Evolutionary conservation across 2,888 invertebrate genomes (phyloP), one percentile per base, ranked within the genome.

Genomic region (Morpho helenor): DNA sequence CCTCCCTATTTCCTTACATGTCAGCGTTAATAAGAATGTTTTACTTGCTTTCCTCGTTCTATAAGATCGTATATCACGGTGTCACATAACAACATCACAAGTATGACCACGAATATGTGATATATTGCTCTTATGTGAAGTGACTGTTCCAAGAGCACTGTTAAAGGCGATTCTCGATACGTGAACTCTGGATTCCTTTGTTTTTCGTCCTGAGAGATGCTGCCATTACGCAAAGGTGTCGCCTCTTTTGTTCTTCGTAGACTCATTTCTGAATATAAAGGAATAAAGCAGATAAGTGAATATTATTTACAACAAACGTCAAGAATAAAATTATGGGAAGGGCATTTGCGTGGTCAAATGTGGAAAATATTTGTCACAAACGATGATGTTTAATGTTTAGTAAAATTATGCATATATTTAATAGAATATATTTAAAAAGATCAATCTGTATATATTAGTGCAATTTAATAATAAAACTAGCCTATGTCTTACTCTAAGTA

Each of bases 111-210:
- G 81, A 97, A 97, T 66, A 97, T 94, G 77, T 97, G 95, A 79
- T 97, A 96, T 66, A 98, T 94, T 3, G 96, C 95, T 70, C 93
- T 92, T 70, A 98, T 94, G 81, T 97, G 97, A 54, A 93, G 92
- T 0, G 87, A 87, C 52, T 94, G 93, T 74, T 95, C 93, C 68
- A 96, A 92, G 23, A 98, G 91, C 62, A 95, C 95, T 0, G 96
- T 97, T 57, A 97, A 87, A n/a, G 95, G 89, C 0, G 97, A 97
- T 75, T 95, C 94, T 63, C 97, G 91, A 7, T 91, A 77, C n/a
- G 91, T 75, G 75, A 96, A 97, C 60, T 85, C 85, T 31, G 75
- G 67, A n/a, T 60, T 66, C 9, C 69, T 68, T 22, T 69, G 66
- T 56, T 72, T 68, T 8, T 74, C 73, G 39, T 69, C 70, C 39